Evolutionary conservation across 2,113 vertebrate genomes (phyloP), one percentile per base, ranked within the genome.

Genomic region (Lucifuga dentata): DNA sequence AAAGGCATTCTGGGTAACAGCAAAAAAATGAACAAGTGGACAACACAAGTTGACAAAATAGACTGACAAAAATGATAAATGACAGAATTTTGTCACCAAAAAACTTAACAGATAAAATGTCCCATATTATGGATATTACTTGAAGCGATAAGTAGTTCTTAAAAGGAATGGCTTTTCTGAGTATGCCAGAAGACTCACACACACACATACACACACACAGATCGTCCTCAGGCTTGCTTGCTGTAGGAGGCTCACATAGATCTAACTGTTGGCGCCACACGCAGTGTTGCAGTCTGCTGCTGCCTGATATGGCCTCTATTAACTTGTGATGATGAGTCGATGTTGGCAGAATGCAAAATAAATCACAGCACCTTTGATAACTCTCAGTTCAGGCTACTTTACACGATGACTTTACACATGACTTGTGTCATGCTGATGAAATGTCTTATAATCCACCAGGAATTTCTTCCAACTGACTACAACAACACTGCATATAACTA

Each of bases 291-390:
- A 64, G 63, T 56, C 70, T 78, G 73, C 69, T 49, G 35, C 58
- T 56, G 61, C 33, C 49, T 75, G 56, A 81, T 77, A 76, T 59
- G 57, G 73, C 77, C 78, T 76, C 89, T 75, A 83, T 90, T 89
- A 90, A 86, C 75, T 76, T 60, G 44, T 46, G 32, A 41, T 78
- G 71, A 88, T 88, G 71, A 72, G 78, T 38, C 33, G 35, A 68
- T 76, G 69, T 75, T 36, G 76, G 66, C 62, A 68, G 82, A 82
- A 78, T 55, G 21, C 64, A 52, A 85, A 84, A 83, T 71, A 78
- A 84, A 77, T 80, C 51, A 66, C 5, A 57, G 23, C 43, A 49
- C 59, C 57, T 56, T 68, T 60, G 29, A 59, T 48, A 46, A 44
- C 7, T 40, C 41, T 46, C 3, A 19, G n/a, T 56, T 65, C 20